Evolutionary conservation across 23 tunicate species (phyloP), one percentile per base, ranked within the genome.

Genomic region (Styela plicata): DNA sequence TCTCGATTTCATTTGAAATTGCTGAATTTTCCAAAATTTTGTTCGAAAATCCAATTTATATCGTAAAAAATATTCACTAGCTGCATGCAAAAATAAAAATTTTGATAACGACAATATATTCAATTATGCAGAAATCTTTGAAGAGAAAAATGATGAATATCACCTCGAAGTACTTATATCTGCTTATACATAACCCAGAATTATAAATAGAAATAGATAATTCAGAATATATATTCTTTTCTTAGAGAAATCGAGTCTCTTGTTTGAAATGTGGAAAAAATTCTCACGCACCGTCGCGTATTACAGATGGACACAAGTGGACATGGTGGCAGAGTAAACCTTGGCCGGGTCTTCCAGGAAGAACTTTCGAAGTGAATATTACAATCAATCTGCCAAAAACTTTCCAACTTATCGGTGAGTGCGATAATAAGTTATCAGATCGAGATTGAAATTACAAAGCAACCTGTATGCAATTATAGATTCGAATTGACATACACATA

Each of bases 311-410:
- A 1, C 52, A 83, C 1, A 79, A 84, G 62, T 89, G 94, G 94
- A 84, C 82, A 3, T 89, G 94, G 94, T 89, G 94, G 94, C 94
- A 89, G 73, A 89, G 88, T 36, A 62, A 31, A 36, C 44, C 76
- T 28, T 70, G 75, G 66, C 76, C 88, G 28, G 80, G 73, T 21
- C 82, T 70, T 5, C 66, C 57, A 5, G 82, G 52, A 20, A 52
- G 37, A 32, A 20, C 27, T 1, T 64, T 52, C 18, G 69, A 73
- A 79, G 79, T 89, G 33, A 89, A 89, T 64, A 63, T 89, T 19
- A 84, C 94, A 31, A 1, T 89, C 31, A 23, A 73, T 20, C 36
- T 89, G 61, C 94, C 94, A 13, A 89, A 84, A 78, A 31, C 36
- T 20, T 89, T 89, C 65, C 71, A 83, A 33, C 67, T 89, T 31